Evolutionary conservation across 2,888 invertebrate genomes (phyloP), one percentile per base, ranked within the genome.

Genomic region (Lasioglossum marginatum): DNA sequence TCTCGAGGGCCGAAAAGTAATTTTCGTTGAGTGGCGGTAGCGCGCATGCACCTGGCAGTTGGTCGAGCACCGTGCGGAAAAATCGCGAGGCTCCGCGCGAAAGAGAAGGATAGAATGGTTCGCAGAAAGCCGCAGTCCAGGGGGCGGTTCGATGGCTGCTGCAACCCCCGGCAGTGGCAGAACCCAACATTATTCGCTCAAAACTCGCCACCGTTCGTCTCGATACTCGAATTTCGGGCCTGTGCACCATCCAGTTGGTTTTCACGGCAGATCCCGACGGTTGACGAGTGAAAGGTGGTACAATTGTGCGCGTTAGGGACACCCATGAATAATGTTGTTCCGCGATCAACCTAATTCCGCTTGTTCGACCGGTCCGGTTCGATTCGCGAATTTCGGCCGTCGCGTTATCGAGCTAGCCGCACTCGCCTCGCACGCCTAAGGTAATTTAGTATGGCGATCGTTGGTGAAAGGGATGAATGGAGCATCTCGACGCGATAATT

Each of bases 61-160:
- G 27, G 23, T 19, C 31, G 31, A 60, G 3, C 31, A 19, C n/a
- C 45, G 45, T 43, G 45, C 57, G 37, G 60, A 63, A n/a, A 43
- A 52, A 31, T 12, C 34, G 16, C 52, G 52, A 34, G 40, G 14
- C 60, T 19, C 43, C 70, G 10, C 1, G 70, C 37, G 70, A 34
- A 23, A 2, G 40, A 34, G 10, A 1, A 40, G 27, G 31, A 37
- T 14, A 77, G 37, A 34, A 19, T 19, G 57, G 19, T 66, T 14
- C 23, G 52, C 34, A 40, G 74, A 57, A 37, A 83, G 63, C 57
- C 66, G 60, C 75, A 83, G 84, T 79, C 66, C 57, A 72, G n/a
- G 72, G 83, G 79, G 37, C 83, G 75, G 73, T 75, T 84, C 71
- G 43, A 83, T 83, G 84, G 71, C 63, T 77, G 77, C 77, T 19